Evolutionary conservation across 2,888 invertebrate genomes (phyloP).

Genomic region (Aphodius sticticus): DNA sequence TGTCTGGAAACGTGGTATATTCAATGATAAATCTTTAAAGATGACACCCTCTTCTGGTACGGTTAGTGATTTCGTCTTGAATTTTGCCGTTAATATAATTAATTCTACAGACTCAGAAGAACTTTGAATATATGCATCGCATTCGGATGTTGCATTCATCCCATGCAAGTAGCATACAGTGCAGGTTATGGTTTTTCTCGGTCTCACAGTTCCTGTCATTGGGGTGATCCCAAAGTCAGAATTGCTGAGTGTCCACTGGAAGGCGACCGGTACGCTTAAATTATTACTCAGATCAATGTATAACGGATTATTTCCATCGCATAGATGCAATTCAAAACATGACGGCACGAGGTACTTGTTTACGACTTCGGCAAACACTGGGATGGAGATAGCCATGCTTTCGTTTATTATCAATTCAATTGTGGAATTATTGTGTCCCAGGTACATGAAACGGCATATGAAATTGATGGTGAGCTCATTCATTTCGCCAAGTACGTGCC

Average conservation of each 20-base stretch:
- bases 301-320: not conserved
- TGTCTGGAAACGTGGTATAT: not conserved
- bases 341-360: not conserved
- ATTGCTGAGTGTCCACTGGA: not conserved
- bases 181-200: not conserved
- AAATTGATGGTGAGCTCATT: not conserved
- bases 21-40: not conserved
- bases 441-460: not conserved
- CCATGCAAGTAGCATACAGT: not conserved
- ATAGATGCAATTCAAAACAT: not conserved
- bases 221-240: not conserved
- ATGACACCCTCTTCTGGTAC: not conserved
- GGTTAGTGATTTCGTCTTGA: not conserved
- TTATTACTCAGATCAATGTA: not conserved
- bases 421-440: not conserved
- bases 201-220: not conserved
- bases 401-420: not conserved
- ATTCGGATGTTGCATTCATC: not conserved
- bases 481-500: not conserved
- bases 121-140: not conserved
- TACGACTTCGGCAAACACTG: not conserved
- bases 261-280: not conserved
- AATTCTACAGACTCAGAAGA: not conserved
- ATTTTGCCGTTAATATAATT: not conserved
- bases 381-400: not conserved